Evolutionary conservation across 2,113 vertebrate species (phyloP), one percentile per base, ranked within the genome.

Genomic region (Actenoides hombroni): DNA sequence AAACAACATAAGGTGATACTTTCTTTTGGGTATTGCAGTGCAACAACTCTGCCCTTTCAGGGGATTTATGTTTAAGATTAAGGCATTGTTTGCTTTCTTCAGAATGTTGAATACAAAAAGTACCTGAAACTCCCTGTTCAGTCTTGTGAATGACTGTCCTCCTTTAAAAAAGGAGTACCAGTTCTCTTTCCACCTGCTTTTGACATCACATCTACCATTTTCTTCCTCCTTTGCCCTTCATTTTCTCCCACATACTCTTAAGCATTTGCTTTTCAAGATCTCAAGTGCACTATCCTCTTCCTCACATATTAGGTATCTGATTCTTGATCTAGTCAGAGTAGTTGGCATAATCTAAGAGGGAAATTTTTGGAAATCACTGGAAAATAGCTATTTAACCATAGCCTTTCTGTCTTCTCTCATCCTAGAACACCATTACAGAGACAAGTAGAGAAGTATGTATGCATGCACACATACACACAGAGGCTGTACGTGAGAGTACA

Each of bases 261-360:
- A 83, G 3, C 9, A 83, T 70, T 70, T 81, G 2, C 9, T 90
- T 69, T 29, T 92, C 57, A 35, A 42, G 11, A n/a, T 76, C 31
- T 68, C 35, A 87, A 49, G 17, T 60, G 16, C 14, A 28, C 29
- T 64, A 39, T 64, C 23, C n/a, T 26, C 21, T 74, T 93, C 29
- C 71, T 79, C 48, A 33, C 4, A 1, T 68, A 33, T 26, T 39
- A 73, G 20, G 4, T 76, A 44, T 33, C 29, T 0, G 0, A 26
- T 75, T 17, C 18, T 85, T 39, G 57, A 73, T 40, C 26, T 51
- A 76, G 9, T 53, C 35, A 35, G 23, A 85, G 64, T 9, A n/a
- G 2, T 3, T 13, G 33, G 11, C 9, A 40, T 79, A 56, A 79
- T 39, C 29, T 82, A 42, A 42, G 5, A 73, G 8, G 12, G 9